phyloP scores from a whole-genome alignment of 2,888 invertebrate species.

The Hofmannophila pseudospretella region DNA sequence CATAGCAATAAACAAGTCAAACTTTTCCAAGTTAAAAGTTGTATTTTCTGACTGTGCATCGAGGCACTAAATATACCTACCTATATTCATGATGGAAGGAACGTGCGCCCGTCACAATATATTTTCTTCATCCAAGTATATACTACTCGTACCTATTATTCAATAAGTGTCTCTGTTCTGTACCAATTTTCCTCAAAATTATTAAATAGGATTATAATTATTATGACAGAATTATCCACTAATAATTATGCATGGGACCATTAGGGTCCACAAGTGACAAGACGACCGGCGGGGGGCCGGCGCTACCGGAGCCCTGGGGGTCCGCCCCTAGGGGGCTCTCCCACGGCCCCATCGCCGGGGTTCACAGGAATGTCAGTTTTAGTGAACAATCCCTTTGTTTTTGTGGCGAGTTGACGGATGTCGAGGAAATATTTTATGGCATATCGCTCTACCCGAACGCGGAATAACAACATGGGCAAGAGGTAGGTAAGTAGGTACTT shows the following conservation, averaged over 20 bases:
- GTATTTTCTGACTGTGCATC: no score
- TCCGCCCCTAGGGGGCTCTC: conserved; percentile 27
- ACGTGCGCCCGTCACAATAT: no score
- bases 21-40: no score
- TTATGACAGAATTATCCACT: conserved; percentile 18
- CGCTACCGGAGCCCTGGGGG: conserved; percentile 35
- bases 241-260: conserved; percentile 18
- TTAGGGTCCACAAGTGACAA: conserved; percentile 41
- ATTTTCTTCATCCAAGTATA: no score
- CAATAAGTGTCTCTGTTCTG: no score
- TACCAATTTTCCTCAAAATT: no score
- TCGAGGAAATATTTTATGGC: conserved; percentile 23
- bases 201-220: conserved; percentile 12
- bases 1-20: no score
- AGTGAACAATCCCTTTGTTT: conserved; percentile 23
- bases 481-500: no score
- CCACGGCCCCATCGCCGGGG: conserved; percentile 23
- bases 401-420: conserved; percentile 36
- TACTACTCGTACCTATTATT: no score
- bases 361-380: conserved; percentile 29
- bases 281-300: conserved; percentile 33
- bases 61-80: no score
- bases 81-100: no score
- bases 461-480: no score
- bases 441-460: not conserved